Percentiles rank a stretch among this genome's conserved stretches.
Conservation (phyloP, 2,797 vertebrate genomes). For the Pteropus rufus region DNA sequence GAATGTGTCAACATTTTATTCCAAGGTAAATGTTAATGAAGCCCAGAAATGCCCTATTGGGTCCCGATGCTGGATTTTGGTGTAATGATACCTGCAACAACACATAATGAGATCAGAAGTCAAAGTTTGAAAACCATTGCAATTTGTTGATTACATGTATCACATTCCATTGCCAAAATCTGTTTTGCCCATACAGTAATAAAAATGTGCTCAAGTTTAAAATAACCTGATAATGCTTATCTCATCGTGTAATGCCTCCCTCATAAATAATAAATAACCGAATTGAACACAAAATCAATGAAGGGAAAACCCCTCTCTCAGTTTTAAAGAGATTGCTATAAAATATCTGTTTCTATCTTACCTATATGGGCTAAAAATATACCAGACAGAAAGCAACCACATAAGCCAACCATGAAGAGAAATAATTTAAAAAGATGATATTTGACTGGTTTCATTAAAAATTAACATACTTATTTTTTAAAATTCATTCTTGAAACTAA, state of each 20-base stretch:
- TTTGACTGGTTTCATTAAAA: background rate
- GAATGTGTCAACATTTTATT: constrained; percentile 70
- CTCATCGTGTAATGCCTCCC: background rate
- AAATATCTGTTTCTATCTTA: background rate
- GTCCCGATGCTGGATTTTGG: constrained; percentile 21
- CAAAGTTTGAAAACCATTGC: constrained; percentile 37
- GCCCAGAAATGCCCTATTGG: constrained; percentile 64
- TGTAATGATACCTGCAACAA: background rate
- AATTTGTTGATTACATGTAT: constrained; percentile 8
- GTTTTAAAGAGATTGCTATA: background rate
- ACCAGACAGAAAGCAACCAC: background rate
- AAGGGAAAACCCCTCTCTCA: background rate
- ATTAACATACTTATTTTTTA: background rate
- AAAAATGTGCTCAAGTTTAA: background rate
- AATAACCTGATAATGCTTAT: background rate
- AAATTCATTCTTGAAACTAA: background rate
- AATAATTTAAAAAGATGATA: background rate
- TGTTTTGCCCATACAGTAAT: background rate
- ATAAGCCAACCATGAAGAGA: background rate
- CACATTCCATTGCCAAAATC: background rate
- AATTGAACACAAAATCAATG: background rate
- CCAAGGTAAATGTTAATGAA: constrained; percentile 64
- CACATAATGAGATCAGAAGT: constrained; percentile 36
- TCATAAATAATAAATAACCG: background rate
- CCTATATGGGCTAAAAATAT: background rate